These are phyloP conservation scores for Blennius ocellaris DNA, from an alignment of 2,113 vertebrate genomes.

Conservation along the genomic window DNA sequence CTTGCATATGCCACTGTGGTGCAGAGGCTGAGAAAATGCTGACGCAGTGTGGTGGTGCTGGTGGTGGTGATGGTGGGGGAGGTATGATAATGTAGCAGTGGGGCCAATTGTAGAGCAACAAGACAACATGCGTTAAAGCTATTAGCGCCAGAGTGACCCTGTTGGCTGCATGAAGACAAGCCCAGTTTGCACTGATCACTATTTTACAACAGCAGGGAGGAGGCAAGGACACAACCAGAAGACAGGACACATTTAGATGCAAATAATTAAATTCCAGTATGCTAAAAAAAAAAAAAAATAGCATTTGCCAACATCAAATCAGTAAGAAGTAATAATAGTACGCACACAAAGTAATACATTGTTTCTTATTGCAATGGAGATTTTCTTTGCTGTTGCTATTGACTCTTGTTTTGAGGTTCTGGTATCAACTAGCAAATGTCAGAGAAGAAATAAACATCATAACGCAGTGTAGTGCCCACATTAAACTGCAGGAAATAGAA, in stretches of 20 bases:
- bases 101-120: conserved; percentile 29
- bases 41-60: conserved; percentile 46
- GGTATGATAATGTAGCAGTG: conserved; percentile 38
- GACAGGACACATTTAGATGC: not conserved
- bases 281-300: no score
- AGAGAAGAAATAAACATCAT: no score
- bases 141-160: conserved; percentile 56
- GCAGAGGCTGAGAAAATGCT: conserved; percentile 57
- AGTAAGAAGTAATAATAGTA: no score
- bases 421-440: no score
- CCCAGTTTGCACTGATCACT: conserved; percentile 34
- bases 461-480: no score
- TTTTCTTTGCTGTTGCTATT: no score
- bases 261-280: no score
- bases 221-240: not conserved
- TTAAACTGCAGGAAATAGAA: no score
- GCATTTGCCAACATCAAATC: no score
- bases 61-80: not conserved
- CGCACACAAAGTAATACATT: no score
- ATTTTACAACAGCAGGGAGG: conserved; percentile 13
- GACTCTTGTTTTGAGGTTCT: no score
- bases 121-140: conserved; percentile 63
- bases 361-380: no score
- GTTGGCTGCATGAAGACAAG: conserved; percentile 43
- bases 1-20: conserved; percentile 49